A percentile compares a stretch with the other conserved stretches of the same genome.
Evolutionary conservation across 1,140 invertebrate species (phyloP).

Genomic region (Argopecten irradians): DNA sequence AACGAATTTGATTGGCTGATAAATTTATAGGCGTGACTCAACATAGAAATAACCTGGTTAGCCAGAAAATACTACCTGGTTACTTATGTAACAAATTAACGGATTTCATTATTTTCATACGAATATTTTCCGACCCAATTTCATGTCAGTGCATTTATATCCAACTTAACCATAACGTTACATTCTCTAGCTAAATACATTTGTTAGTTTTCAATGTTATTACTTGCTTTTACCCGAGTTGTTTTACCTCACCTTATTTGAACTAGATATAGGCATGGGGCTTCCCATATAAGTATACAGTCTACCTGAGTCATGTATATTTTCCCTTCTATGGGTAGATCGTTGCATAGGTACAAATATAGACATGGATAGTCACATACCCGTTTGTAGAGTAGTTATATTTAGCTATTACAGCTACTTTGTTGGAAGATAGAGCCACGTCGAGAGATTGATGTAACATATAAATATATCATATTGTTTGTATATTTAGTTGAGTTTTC

Average conservation of each 20-base stretch:
- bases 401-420: not conserved
- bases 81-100: not conserved
- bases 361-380: not conserved
- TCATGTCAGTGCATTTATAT: too few relatives aligned
- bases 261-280: not conserved
- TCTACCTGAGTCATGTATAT: not conserved
- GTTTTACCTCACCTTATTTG: not conserved
- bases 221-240: not conserved
- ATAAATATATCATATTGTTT: too few relatives aligned
- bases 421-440: too few relatives aligned
- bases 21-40: not conserved
- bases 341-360: not conserved
- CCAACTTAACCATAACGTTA: not conserved
- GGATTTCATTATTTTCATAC: not conserved
- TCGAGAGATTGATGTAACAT: too few relatives aligned
- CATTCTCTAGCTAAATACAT: not conserved
- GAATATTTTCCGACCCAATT: not conserved
- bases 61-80: constrained; percentile 11
- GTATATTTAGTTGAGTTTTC: too few relatives aligned
- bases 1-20: constrained; percentile 15
- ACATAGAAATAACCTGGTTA: not conserved
- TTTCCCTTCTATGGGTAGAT: not conserved
- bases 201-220: not conserved
- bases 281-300: not conserved
- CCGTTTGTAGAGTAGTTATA: not conserved